Evolutionary conservation across 2,888 invertebrate genomes (phyloP), one percentile per base, ranked within the genome.

Genomic region (Abscondita cerata): DNA sequence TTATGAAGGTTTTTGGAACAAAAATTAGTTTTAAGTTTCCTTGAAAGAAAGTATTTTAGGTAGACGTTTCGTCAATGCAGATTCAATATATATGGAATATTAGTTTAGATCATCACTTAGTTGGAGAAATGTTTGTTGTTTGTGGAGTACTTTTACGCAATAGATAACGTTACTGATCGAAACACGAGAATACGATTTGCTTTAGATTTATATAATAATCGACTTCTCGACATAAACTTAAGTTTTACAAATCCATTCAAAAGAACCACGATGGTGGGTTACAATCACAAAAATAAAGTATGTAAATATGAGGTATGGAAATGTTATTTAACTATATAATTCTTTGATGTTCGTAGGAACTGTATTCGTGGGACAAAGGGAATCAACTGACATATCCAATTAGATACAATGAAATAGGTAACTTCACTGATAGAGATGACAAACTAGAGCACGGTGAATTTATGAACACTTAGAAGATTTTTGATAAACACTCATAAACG

Each of bases 101-200:
- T 64, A 93, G 92, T 33, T 81, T 95, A 59, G 91, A 92, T 78
- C 94, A 96, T 79, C 90, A 89, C 75, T 91, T 90, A 80, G 92
- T 94, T 31, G 96, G 96, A 0, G 98, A 98, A 81, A 97, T 96
- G 90, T 98, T 98, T 78, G 91, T 99, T 70, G 94, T 95, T 1
- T 98, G 98, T 73, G 98, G 98, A 0, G 95, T 98, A n/a, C 6
- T 82, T 99, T 15, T 99, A 99, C 80, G 95, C 95, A 0, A 87
- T 99, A 31, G 93, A 95, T 76, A 93, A 93, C 52, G 89, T 91
- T 2, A 90, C 89, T 0, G 92, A 92, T 19, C 83, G 89, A 11
- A 90, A 89, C 67, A 93, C 96, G 54, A 91, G 90, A 76, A 96
- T 98, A 71, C 88, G 92, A 34, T 89, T 94, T 63, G 96, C 96